A percentile compares a stretch with the other conserved stretches of the same genome.
Evolutionary conservation across 2,888 invertebrate species (phyloP).

Genomic region (Diadegma fenestrale): DNA sequence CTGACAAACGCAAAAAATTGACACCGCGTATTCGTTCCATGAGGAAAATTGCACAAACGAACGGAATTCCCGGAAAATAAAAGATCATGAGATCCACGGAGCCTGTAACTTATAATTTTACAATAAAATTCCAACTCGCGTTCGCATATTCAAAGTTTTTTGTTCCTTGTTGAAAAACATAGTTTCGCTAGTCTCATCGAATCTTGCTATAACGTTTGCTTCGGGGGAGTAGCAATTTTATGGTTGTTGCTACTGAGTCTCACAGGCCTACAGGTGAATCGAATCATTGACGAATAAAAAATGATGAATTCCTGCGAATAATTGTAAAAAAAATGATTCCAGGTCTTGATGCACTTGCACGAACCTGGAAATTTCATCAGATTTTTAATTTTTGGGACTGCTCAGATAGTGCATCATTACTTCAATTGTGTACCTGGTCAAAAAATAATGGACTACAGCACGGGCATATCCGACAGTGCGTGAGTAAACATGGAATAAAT

Average conservation of each 20-base stretch:
- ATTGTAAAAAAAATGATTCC: background rate
- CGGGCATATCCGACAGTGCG: conserved; percentile 46
- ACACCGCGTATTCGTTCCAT: background rate
- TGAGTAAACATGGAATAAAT: conserved; percentile 10
- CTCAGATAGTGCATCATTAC: conserved; percentile 58
- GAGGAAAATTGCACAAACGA: background rate
- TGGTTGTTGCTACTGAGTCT: conserved; percentile 57
- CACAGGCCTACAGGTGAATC: conserved; percentile 57
- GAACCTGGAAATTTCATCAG: conserved; percentile 52
- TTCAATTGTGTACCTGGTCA: conserved; percentile 62
- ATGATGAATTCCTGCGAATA: background rate
- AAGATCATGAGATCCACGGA: background rate
- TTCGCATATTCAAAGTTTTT: background rate
- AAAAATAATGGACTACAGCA: conserved; percentile 60
- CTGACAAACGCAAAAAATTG: too few relatives aligned
- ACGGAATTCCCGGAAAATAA: background rate
- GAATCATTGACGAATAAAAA: background rate
- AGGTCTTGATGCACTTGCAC: conserved; percentile 54
- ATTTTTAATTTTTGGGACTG: conserved; percentile 45
- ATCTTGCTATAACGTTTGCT: conserved; percentile 30
- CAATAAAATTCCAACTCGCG: background rate
- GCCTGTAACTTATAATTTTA: background rate
- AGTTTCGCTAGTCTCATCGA: conserved; percentile 62
- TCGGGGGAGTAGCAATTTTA: conserved; percentile 27
- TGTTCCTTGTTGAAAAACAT: conserved; percentile 4